Evolutionary conservation across 2,888 invertebrate genomes (phyloP), one percentile per base, ranked within the genome.

Genomic region (Agonopterix arenella): DNA sequence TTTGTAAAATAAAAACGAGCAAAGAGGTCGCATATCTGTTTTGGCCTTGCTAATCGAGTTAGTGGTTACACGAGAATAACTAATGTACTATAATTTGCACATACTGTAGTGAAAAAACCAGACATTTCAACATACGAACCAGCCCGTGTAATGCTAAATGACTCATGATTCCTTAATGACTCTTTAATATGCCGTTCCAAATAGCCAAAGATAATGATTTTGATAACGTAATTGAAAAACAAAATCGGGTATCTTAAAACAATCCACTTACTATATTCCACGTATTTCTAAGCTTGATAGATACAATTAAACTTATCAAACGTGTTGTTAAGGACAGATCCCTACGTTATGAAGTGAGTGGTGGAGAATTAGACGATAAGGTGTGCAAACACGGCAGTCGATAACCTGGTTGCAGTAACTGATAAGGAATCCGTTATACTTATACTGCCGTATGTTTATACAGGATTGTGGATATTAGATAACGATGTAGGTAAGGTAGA

Each of bases 11-110:
- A 68, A 74, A 79, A 77, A 79, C 70, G 69, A 74, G 71, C 76
- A 82, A 82, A 76, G 82, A 84, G 86, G 86, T 85, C 85, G 73
- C 78, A 75, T 81, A 80, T 82, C 80, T 76, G 70, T 79, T 76
- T 73, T 80, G 80, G 80, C 84, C 82, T 86, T 81, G 80, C 72
- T 84, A 84, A 85, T 80, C 78, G 73, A 78, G 72, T 84, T 85
- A 83, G 79, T 80, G 72, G 69, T 69, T 76, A 76, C 75, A 76
- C 68, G 76, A 66, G 70, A 84, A 77, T 76, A 71, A 70, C 69
- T 75, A 74, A 78, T 75, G 72, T 69, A 70, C 62, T 63, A 68
- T 74, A 79, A 78, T 80, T 82, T 74, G 67, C 77, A 76, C 72
- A 74, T 71, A 63, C 64, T 53, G 68, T 69, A 64, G 56, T 45